Conservation (phyloP, 2,888 invertebrate genomes). For the Drosophila anceps region DNA sequence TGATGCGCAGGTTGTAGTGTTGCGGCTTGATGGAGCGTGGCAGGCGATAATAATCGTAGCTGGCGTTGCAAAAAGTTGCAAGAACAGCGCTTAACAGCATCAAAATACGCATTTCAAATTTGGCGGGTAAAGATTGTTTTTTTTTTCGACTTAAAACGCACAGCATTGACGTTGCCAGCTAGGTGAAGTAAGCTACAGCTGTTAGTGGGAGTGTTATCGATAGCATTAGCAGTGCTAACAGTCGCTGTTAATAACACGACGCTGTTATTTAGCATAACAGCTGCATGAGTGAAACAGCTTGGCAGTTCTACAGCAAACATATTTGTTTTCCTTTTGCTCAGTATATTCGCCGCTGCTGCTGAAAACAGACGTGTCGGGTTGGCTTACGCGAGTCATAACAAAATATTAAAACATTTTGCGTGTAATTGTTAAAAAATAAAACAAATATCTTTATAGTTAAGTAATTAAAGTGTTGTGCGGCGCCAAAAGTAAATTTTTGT, state of each 20-base stretch:
- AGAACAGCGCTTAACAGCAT: constrained; percentile 14
- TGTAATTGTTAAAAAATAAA: constrained; percentile 27
- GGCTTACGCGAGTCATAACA: not conserved
- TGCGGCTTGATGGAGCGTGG: constrained; percentile 84
- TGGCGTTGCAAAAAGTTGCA: constrained; percentile 26
- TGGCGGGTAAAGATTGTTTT: not conserved
- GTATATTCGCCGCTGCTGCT: constrained; percentile 60
- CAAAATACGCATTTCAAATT: constrained; percentile 34
- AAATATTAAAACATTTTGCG: constrained; percentile 33
- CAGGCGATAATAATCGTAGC: constrained; percentile 79
- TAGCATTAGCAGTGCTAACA: not conserved
- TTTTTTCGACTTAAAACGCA: constrained; percentile 37
- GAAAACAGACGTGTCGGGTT: constrained; percentile 35
- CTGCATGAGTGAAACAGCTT: constrained; percentile 29
- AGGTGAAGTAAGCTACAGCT: not conserved
- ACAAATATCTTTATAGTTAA: constrained; percentile 23
- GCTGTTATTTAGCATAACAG: constrained; percentile 36
- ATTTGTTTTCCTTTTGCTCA: constrained; percentile 56
- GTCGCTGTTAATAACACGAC: not conserved
- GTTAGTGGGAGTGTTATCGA: constrained; percentile 12
- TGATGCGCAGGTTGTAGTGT: constrained; percentile 84
- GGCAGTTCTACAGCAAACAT: constrained; percentile 31
- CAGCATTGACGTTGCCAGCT: constrained; percentile 23
- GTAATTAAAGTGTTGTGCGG: constrained; percentile 8
- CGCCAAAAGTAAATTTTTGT: not conserved